phyloP scores from a whole-genome alignment of 1,140 invertebrate genomes.

The Drosophila sproati region DNA sequence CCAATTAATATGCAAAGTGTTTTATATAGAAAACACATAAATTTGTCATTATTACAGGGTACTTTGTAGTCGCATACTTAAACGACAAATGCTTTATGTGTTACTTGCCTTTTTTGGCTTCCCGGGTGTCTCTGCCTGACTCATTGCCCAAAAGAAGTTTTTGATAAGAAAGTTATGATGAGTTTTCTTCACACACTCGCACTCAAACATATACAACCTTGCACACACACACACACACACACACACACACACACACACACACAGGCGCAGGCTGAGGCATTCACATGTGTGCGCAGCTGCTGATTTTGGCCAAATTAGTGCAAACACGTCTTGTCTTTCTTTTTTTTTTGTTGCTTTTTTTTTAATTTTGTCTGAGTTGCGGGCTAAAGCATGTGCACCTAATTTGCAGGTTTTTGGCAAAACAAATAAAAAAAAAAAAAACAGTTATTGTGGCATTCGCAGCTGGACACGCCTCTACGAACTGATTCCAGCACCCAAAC shows the following conservation, averaged over 20 bases:
- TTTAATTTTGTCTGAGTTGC: constrained; percentile 33
- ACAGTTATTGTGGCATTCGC: neutral
- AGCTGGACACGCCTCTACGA: constrained; percentile 27
- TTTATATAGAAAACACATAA: no score
- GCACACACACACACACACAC: neutral
- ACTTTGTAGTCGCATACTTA: neutral
- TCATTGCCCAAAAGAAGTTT: constrained; percentile 68
- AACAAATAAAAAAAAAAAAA: constrained; percentile 17
- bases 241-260: neutral
- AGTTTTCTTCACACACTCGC: constrained; percentile 67
- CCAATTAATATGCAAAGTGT: no score
- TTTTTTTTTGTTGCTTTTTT: neutral
- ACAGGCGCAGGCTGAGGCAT: constrained; percentile 11
- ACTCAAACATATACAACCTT: neutral
- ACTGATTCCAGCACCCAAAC: constrained; percentile 6
- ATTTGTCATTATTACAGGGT: constrained; percentile 3
- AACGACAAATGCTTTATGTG: neutral
- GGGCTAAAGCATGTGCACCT: constrained; percentile 77
- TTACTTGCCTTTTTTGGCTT: constrained; percentile 17
- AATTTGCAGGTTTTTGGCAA: constrained; percentile 67
- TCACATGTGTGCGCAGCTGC: constrained; percentile 74
- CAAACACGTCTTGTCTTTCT: constrained; percentile 73
- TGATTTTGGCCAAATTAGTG: constrained; percentile 83
- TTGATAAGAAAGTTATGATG: constrained; percentile 83
- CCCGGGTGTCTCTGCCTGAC: constrained; percentile 51